Base-by-base conservation (phyloP, 2,888 invertebrate genomes). In the Eupithecia abbreviata region DNA sequence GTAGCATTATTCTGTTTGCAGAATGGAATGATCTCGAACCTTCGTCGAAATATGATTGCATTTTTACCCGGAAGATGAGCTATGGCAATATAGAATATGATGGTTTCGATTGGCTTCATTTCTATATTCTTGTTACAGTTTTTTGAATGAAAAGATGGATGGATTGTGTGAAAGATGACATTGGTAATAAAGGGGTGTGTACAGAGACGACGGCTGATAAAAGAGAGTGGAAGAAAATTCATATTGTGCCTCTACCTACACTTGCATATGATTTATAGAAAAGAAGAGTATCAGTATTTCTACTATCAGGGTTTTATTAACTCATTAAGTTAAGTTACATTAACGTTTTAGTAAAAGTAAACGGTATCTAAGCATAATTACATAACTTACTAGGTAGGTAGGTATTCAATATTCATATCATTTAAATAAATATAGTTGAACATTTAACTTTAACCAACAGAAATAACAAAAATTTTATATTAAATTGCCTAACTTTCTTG, bases 401-500 rank as follows among this genome's bases (percentile, higher is more conserved):
- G n/a, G n/a, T 30, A 30, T 30, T 30, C 30, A 30, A 62, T 62
- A 62, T 62, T 30, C 62, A 62, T 62, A 30, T 62, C 30, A 62
- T 62, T 62, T 62, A 62, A 58, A 58, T n/a, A 58, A 18, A 58
- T 18, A 18, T 30, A 62, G 30, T 58, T 47, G 45, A 43, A 15
- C 62, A 18, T 68, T 49, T 72, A 55, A 76, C 62, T 62, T 78
- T 75, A 72, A 75, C 75, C 74, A 75, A 74, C 67, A 65, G 78
- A 74, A 78, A 75, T 73, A 77, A 77, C 78, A 77, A 78, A 78
- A 80, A 77, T 75, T 76, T 79, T 80, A 80, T 82, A 81, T 78
- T 78, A 82, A 84, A 84, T 83, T 83, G 83, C 83, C 82, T 80
- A 84, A 87, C 84, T 88, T 89, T 85, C 85, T 85, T 83, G 81